These are phyloP conservation scores for Mesochorus sp. DNA, from an alignment of 2,888 invertebrate species.

Conservation along the genomic window DNA sequence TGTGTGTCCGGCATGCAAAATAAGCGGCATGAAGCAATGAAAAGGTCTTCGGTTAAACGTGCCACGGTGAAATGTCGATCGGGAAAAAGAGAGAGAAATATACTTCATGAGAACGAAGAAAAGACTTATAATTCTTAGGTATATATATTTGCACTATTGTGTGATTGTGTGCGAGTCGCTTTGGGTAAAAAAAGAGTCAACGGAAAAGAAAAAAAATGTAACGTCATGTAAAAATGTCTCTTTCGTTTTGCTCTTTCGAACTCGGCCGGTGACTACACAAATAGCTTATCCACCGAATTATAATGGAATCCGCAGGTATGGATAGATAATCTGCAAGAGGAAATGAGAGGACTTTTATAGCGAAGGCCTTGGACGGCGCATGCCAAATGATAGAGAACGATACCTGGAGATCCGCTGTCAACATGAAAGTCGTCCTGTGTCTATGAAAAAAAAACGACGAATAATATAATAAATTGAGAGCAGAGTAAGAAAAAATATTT, in stretches of 20 bases:
- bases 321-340: slow-evolving; percentile 54
- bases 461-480: too few relatives aligned
- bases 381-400: slow-evolving; percentile 1
- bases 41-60: slow-evolving; percentile 9
- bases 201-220: slow-evolving; percentile 9
- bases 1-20: slow-evolving; percentile 37
- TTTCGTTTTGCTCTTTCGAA: slow-evolving; percentile 24
- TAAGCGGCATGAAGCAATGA: slow-evolving; percentile 27
- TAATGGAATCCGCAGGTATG: slow-evolving; percentile 76
- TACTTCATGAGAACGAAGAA: slow-evolving; percentile 29
- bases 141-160: slow-evolving; percentile 29
- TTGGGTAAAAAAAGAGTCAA: slow-evolving; percentile 19
- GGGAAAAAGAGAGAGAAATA: not conserved
- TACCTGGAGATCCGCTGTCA: slow-evolving; percentile 30
- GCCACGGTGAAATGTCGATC: slow-evolving; percentile 14
- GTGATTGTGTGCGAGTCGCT: slow-evolving; percentile 19
- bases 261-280: slow-evolving; percentile 72
- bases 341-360: slow-evolving; percentile 13
- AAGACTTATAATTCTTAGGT: slow-evolving; percentile 44
- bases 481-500: too few relatives aligned
- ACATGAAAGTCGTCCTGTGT: slow-evolving; percentile 4
- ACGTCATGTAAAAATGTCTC: not conserved
- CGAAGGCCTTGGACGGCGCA: slow-evolving; percentile 8
- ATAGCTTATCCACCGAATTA: slow-evolving; percentile 78
- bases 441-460: too few relatives aligned